Base-by-base conservation (phyloP, 2,113 vertebrate species). In the Ochotona curzoniae region DNA sequence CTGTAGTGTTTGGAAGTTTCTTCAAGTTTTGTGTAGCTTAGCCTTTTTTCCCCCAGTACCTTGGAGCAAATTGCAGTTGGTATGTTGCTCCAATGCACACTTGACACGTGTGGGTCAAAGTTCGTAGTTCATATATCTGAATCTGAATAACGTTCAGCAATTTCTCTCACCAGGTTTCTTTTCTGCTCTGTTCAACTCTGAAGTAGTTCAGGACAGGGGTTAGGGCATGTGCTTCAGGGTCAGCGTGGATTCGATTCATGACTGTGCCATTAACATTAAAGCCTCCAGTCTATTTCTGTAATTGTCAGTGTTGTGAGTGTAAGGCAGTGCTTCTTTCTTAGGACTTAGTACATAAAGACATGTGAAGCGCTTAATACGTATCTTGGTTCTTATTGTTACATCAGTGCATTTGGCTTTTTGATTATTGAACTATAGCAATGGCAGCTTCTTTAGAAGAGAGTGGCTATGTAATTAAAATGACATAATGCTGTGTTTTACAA, bases 61-160 rank as follows among this genome's bases (percentile, higher is more conserved):
- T 38, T 83, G 78, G 78, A 75, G 23, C 74, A 63, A 85, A 90
- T 82, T 44, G 11, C 73, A 23, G 26, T 60, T 89, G 74, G 73
- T 28, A 28, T 15, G 2, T 32, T 69, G 67, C 87, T 71, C 38
- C 76, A 5, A 20, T 28, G n/a, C 21, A 38, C 49, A 66, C 54
- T 60, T 93, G 2, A 9, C 83, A 21, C 32, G 13, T 66, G 44
- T 32, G 10, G 26, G 32, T 83, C 79, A 57, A 12, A 32, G 44
- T 70, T 75, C 83, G 28, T 51, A 44, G 47, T 54, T 75, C 70
- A 71, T 89, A 66, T 93, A 73, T 69, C 26, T 75, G 83, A 85
- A 18, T 54, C 69, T 87, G 64, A 2, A 17, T 83, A 51, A 83
- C 83, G 51, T 70, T 75, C 26, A 89, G 69, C 38, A 70, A 8